Base-by-base conservation (phyloP, 30 jellyfish, hydroid and myxozoan species). In the Chironex yamaguchii region DNA sequence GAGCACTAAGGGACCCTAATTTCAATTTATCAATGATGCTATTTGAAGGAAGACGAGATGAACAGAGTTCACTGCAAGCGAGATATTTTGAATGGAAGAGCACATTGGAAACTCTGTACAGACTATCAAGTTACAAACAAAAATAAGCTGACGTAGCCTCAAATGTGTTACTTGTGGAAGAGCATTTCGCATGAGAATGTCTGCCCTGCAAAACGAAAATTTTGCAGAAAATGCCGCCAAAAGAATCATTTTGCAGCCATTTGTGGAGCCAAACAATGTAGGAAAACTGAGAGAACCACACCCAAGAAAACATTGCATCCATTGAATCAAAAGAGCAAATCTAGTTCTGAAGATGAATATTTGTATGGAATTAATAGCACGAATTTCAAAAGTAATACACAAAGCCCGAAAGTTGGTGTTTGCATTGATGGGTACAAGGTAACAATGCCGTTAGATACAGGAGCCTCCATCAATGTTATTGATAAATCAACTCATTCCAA, bases 31-130 rank as follows among this genome's bases (percentile, higher is more conserved):
- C 34, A 50, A 58, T 21, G 2, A 52, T 76, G 89, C 29, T 27
- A 1, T 13, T 76, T 0, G 89, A 76, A 2, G 89, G 89, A 20
- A 34, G 89, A 22, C 71, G 89, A 17, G 89, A 76, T 76, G 89
- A 76, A 53, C 2, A 6, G 0, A 31, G 89, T 29, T 24, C 17
- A 3, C 31, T 29, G 6, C 76, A 50, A 53, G 22, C 79, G n/a
- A 48, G 53, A 22, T 30, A 75, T 34, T 49, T 75, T 42, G 88
- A 75, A 50, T 31, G 32, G n/a, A 75, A 49, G 29, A 63, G 31
- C 2, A 9, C 52, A 2, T 1, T 12, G 20, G 58, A n/a, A n/a
- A n/a, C n/a, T n/a, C n/a, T n/a, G n/a, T n/a, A n/a, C n/a, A n/a
- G n/a, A n/a, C n/a, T n/a, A n/a, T n/a, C n/a, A n/a, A n/a, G n/a